A percentile compares a stretch with the other conserved stretches of the same genome.
phyloP scores from a whole-genome alignment of 2,888 invertebrate species.

The Zygaena filipendulae region DNA sequence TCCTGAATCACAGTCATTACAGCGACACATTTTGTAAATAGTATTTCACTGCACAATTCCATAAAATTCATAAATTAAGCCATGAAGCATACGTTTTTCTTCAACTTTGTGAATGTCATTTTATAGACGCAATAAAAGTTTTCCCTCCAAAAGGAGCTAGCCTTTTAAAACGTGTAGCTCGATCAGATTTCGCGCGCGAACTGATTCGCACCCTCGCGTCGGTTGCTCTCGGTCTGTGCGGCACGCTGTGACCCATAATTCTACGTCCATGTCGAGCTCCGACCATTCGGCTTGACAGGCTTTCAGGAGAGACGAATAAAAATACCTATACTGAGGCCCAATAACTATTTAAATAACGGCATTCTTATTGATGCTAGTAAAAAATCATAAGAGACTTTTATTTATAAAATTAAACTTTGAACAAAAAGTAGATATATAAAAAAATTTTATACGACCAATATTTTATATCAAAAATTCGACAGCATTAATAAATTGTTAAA shows the following conservation, averaged over 20 bases:
- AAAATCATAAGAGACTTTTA: no score
- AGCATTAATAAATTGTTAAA: no score
- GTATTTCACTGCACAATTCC: constrained; percentile 29
- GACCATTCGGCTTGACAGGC: neutral
- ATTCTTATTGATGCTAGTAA: no score
- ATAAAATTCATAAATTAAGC: constrained; percentile 15
- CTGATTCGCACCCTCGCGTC: constrained; percentile 28
- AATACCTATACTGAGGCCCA: no score
- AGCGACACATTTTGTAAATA: constrained; percentile 19
- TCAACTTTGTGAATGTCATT: no score
- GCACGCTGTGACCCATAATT: constrained; percentile 8
- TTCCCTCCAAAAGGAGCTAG: constrained; percentile 35
- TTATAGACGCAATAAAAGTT: constrained; percentile 29
- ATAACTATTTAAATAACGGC: no score
- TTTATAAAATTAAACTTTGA: no score
- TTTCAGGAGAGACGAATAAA: no score
- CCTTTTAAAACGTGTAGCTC: constrained; percentile 24
- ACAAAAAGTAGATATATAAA: no score
- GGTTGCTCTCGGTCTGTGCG: constrained; percentile 17
- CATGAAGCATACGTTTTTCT: no score
- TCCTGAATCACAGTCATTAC: constrained; percentile 20
- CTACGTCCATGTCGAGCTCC: constrained; percentile 13
- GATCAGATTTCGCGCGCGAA: constrained; percentile 25
- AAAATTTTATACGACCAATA: no score
- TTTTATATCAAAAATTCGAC: no score